A percentile compares a stretch with the other conserved stretches of the same genome.
Conservation (phyloP, 2,113 vertebrate genomes). For the Erythrolamprus reginae region DNA sequence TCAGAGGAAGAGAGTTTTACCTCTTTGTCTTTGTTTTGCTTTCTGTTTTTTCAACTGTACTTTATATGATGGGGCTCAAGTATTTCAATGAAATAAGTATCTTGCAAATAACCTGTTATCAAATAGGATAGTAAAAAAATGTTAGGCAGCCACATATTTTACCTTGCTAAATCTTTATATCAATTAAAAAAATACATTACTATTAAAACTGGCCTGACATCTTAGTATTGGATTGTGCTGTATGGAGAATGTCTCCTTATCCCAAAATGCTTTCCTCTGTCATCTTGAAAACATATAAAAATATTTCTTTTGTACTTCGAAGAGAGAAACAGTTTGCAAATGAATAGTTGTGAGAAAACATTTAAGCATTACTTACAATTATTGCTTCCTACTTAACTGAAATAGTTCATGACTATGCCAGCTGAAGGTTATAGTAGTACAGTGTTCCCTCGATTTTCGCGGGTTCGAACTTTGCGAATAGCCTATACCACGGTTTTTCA, state of each 20-base stretch:
- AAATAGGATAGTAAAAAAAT: constrained; percentile 56
- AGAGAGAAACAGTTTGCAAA: background rate
- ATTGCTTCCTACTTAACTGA: background rate
- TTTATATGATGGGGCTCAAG: constrained; percentile 68
- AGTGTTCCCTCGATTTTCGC: too few relatives aligned
- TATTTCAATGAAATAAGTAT: constrained; percentile 61
- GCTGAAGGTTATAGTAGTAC: background rate
- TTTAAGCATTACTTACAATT: background rate
- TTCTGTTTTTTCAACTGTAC: constrained; percentile 57
- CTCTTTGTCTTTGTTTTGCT: constrained; percentile 49
- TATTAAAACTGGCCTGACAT: constrained; percentile 41
- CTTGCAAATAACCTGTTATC: constrained; percentile 44
- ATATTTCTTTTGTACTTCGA: background rate
- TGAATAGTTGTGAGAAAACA: constrained; percentile 45
- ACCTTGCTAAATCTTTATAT: constrained; percentile 49
- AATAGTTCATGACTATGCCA: background rate
- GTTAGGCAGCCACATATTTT: constrained; percentile 45
- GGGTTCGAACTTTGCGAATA: too few relatives aligned
- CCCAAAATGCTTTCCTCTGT: background rate
- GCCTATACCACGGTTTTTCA: too few relatives aligned
- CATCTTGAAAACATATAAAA: background rate
- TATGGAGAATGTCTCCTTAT: constrained; percentile 4
- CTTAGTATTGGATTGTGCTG: constrained; percentile 48
- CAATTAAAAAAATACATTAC: constrained; percentile 50
- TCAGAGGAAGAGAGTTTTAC: constrained; percentile 59